These are phyloP conservation scores for Lynx canadensis DNA, from an alignment of 2,113 vertebrate species.

Conservation along the genomic window DNA sequence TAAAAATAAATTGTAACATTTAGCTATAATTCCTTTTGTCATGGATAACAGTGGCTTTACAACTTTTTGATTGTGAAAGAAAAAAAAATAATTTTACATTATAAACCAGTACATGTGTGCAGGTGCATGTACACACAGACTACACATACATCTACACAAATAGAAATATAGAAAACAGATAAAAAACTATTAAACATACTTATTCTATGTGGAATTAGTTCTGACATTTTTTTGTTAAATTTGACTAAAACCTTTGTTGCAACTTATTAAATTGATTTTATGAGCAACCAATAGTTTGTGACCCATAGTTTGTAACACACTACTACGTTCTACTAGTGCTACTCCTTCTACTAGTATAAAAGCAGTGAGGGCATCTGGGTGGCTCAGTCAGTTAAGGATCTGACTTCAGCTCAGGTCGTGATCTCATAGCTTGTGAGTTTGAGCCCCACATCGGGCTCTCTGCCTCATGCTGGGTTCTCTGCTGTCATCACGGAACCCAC, in stretches of 20 bases:
- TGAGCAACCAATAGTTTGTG: background rate
- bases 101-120: background rate
- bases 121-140: background rate
- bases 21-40: conserved; percentile 8
- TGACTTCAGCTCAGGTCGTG: no score
- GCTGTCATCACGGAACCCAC: no score
- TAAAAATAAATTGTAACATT: background rate
- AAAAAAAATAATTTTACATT: background rate
- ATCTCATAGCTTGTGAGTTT: no score
- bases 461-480: no score
- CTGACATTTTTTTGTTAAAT: background rate
- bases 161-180: background rate
- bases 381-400: no score
- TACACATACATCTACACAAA: background rate
- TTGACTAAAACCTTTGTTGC: background rate
- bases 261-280: background rate
- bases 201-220: background rate
- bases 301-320: background rate
- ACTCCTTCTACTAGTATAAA: background rate
- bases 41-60: background rate
- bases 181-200: background rate
- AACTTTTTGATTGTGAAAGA: background rate
- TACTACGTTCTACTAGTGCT: background rate
- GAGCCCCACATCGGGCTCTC: no score
- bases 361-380: background rate